Percentiles rank a stretch among this genome's conserved stretches.
phyloP scores from a whole-genome alignment of 2,888 invertebrate species.

The Hybos culiciformis region DNA sequence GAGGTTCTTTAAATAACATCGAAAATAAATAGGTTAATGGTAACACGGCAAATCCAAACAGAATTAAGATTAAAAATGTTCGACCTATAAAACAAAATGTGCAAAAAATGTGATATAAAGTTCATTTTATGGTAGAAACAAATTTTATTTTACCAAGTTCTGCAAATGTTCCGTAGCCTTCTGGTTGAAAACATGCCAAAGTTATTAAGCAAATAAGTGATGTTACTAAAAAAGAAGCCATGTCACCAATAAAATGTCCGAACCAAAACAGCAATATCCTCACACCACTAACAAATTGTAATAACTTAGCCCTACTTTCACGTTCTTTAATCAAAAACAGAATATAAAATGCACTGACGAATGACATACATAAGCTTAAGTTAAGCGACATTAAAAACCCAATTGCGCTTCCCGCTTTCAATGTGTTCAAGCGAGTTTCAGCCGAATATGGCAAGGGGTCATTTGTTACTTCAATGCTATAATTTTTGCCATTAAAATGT shows the following conservation, averaged over 20 bases:
- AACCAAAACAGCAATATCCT: slow-evolving; percentile 57
- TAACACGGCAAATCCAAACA: slow-evolving; percentile 58
- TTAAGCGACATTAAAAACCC: slow-evolving; percentile 54
- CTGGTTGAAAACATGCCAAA: slow-evolving; percentile 50
- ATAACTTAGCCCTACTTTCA: slow-evolving; percentile 53
- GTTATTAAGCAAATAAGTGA: slow-evolving; percentile 48
- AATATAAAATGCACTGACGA: slow-evolving; percentile 49
- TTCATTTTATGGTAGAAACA: background rate
- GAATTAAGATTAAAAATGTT: slow-evolving; percentile 46
- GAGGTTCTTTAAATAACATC: slow-evolving; percentile 54
- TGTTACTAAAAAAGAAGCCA: slow-evolving; percentile 48
- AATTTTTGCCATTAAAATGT: no score
- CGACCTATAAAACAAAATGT: slow-evolving; percentile 24
- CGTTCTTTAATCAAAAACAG: slow-evolving; percentile 52
- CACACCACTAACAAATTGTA: slow-evolving; percentile 65
- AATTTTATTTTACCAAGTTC: slow-evolving; percentile 22
- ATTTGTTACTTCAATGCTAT: slow-evolving; percentile 43
- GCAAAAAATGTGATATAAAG: background rate
- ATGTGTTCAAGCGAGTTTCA: slow-evolving; percentile 37
- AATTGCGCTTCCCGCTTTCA: slow-evolving; percentile 23
- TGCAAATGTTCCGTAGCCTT: slow-evolving; percentile 33
- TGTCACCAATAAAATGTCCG: slow-evolving; percentile 45
- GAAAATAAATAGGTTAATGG: slow-evolving; percentile 60
- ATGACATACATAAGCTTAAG: slow-evolving; percentile 60
- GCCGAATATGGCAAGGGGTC: slow-evolving; percentile 53